Percentiles rank a stretch among this genome's conserved stretches.
Conservation (phyloP, 2,797 vertebrate species). For the Girardinus metallicus region DNA sequence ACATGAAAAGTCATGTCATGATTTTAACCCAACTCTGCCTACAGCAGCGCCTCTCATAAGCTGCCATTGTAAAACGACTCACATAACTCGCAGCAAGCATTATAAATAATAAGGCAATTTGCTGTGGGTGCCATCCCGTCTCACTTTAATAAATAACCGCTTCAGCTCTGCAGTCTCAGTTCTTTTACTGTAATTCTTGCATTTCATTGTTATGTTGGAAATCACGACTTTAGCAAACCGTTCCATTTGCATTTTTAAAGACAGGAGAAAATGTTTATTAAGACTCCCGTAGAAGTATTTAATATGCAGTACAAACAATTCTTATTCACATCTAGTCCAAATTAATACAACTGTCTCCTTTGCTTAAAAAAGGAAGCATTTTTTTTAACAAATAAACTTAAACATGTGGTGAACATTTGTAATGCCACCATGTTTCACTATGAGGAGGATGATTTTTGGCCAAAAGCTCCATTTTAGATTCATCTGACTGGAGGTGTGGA, state of each 20-base stretch:
- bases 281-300: background rate
- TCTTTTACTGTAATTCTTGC: conserved; percentile 27
- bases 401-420: background rate
- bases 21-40: conserved; percentile 51
- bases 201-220: conserved; percentile 48
- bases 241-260: conserved; percentile 22
- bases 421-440: background rate
- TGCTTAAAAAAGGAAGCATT: background rate
- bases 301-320: background rate
- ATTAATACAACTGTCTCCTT: background rate
- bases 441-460: background rate
- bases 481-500: background rate
- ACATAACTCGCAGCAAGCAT: conserved; percentile 60
- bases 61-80: conserved; percentile 70
- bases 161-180: conserved; percentile 49
- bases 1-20: conserved; percentile 23
- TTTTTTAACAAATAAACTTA: background rate
- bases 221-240: conserved; percentile 30
- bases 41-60: conserved; percentile 42
- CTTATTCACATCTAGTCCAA: background rate
- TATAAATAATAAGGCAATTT: conserved; percentile 81
- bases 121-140: conserved; percentile 68
- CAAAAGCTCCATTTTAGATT: background rate
- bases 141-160: conserved; percentile 71
- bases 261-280: background rate